A percentile compares a stretch with the other conserved stretches of the same genome.
These are phyloP conservation scores for Mimas tiliae DNA, from an alignment of 2,888 invertebrate genomes.

Conservation along the genomic window DNA sequence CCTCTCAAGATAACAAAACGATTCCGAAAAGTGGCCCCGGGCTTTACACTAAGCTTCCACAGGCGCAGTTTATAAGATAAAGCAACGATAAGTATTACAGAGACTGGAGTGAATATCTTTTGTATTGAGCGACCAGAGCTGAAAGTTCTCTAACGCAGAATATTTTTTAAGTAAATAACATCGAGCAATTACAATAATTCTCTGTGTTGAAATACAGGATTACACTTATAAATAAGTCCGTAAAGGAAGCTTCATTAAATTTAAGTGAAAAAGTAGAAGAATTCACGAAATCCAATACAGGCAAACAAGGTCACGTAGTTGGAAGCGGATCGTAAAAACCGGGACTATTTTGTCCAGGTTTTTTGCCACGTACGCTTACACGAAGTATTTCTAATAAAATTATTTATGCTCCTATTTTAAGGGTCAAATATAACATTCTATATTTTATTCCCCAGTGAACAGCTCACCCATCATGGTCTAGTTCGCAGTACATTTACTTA, in stretches of 20 bases:
- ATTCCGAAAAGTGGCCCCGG: neutral
- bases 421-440: no score
- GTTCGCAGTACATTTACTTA: no score
- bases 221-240: no score
- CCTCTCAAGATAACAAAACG: neutral
- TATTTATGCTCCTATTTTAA: no score
- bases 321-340: neutral
- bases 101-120: neutral
- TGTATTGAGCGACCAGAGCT: neutral
- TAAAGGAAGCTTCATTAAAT: no score
- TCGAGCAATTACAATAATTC: neutral
- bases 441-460: no score
- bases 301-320: neutral
- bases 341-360: no score
- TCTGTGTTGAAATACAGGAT: no score
- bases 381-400: no score
- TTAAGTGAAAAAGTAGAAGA: neutral
- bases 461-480: no score
- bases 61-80: slow-evolving; percentile 10
- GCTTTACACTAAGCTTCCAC: slow-evolving; percentile 11
- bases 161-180: neutral
- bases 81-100: neutral
- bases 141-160: neutral
- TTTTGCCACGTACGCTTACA: no score
- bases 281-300: slow-evolving; percentile 7